These are phyloP conservation scores for Panagrolaimus sp. DNA, from an alignment of 1,140 invertebrate genomes.

Conservation along the genomic window DNA sequence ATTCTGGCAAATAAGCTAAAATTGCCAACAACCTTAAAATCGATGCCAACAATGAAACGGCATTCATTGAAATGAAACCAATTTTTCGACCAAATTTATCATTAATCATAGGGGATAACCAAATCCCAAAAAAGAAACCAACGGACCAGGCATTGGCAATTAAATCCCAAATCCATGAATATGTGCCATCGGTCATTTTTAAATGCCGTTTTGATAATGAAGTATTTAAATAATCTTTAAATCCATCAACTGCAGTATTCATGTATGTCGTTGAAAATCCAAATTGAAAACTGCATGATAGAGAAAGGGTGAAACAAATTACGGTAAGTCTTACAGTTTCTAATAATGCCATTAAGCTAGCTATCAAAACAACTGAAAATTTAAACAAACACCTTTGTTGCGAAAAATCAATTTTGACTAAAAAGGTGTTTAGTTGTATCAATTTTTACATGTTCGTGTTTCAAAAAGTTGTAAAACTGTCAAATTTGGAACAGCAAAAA, in stretches of 20 bases:
- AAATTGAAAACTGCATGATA: constrained; percentile 9
- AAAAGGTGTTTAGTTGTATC: too few species aligned
- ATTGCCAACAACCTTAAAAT: not conserved
- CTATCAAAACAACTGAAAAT: too few species aligned
- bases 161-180: not conserved
- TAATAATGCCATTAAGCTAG: too few species aligned
- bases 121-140: constrained; percentile 8
- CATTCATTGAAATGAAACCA: constrained; percentile 13
- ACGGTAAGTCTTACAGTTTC: not conserved
- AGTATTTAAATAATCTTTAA: not conserved
- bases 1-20: not conserved
- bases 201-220: not conserved
- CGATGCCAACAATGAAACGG: not conserved
- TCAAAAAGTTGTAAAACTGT: too few species aligned
- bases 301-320: not conserved
- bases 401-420: too few species aligned
- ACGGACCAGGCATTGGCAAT: not conserved
- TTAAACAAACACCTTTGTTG: too few species aligned
- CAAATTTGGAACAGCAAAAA: too few species aligned
- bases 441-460: too few species aligned
- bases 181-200: not conserved
- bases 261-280: constrained; percentile 9
- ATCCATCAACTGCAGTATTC: constrained; percentile 11
- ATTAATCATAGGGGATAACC: not conserved
- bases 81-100: constrained; percentile 3